These are phyloP conservation scores for Euplagia quadripunctaria DNA, from an alignment of 2,888 invertebrate species.

Conservation along the genomic window DNA sequence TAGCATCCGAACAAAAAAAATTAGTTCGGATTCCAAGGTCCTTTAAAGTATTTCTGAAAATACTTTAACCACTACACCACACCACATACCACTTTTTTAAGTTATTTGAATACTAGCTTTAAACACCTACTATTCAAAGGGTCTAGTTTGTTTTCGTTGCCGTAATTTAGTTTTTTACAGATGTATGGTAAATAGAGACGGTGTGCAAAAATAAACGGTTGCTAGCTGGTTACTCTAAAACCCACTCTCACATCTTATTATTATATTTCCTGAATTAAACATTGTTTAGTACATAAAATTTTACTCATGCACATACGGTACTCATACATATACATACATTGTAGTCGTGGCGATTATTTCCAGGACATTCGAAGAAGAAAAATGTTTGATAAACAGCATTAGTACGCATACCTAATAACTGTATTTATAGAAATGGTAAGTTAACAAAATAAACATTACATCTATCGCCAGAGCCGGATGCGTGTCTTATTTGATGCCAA, in stretches of 20 bases:
- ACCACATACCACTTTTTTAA: not conserved
- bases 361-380: not conserved
- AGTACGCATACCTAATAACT: slow-evolving; percentile 16
- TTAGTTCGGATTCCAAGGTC: not conserved
- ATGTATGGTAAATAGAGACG: not conserved
- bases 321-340: not conserved
- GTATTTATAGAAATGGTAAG: slow-evolving; percentile 26
- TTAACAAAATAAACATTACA: slow-evolving; percentile 35
- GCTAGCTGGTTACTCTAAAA: not conserved
- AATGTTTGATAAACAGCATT: slow-evolving; percentile 2
- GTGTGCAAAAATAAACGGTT: not conserved
- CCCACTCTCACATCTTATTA: not conserved
- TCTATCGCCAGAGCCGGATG: slow-evolving; percentile 32
- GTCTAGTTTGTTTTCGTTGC: not conserved
- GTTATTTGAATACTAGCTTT: not conserved
- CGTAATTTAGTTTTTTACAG: not conserved
- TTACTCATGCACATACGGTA: not conserved
- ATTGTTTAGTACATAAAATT: too few relatives aligned
- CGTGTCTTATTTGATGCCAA: slow-evolving; percentile 37
- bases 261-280: not conserved
- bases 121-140: not conserved
- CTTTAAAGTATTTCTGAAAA: not conserved
- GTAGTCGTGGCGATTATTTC: not conserved
- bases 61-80: too few relatives aligned
- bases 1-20: too few relatives aligned